Evolutionary conservation across 1,140 invertebrate species (phyloP), one percentile per base, ranked within the genome.

Genomic region (Chironomus striatipennis): DNA sequence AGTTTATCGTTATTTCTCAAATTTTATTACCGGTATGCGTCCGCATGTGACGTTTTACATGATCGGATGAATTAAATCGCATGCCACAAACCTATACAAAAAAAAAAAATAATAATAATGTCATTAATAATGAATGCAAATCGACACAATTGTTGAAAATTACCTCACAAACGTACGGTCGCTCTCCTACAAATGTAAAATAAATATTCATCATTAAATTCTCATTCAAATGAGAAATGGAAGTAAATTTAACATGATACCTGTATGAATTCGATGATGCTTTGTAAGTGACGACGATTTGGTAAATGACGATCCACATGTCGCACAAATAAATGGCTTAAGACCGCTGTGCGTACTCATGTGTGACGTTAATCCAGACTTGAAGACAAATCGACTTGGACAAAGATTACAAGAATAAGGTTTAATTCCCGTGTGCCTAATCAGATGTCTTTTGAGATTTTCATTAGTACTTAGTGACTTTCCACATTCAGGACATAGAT

Each of bases 91-190:
- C 85, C 24, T 34, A 2, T 34, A n/a, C n/a, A n/a, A n/a, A n/a
- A n/a, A n/a, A n/a, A n/a, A 34, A 34, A 34, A 34, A 5, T 34
- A 2, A n/a, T n/a, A n/a, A n/a, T n/a, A 34, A 2, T 34, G 24
- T 34, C 24, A 34, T 34, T 34, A 34, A 34, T 2, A 2, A 34
- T 34, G 24, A 34, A 34, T 34, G 24, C 24, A 2, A 34, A 34
- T 2, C 24, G 5, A 34, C 2, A 2, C 24, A 34, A 34, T 34
- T 34, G 24, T 34, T 34, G 2, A 34, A 34, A 34, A 34, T 34
- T 34, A 34, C 24, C 75, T 95, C 91, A 81, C 93, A 95, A 21
- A 88, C 87, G 79, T 93, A 94, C 0, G 93, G 92, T 79, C 92
- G 93, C 77, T 94, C 87, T 0, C 91, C 89, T 0, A 87, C 86